Base-by-base conservation (phyloP, 1,140 invertebrate species). In the Brachionus manjavacas region DNA sequence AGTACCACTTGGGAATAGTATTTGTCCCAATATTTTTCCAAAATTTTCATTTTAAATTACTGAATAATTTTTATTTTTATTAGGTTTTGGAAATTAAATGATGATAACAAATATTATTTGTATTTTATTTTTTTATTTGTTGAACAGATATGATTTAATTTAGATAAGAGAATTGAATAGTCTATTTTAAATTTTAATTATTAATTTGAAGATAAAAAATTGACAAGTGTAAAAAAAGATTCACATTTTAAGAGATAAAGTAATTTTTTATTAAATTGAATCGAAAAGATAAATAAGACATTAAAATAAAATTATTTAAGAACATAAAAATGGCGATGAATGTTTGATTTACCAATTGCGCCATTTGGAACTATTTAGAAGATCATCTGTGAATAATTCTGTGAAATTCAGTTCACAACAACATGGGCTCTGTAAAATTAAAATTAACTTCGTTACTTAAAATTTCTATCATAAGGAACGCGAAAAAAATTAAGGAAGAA, bases 1-100 rank as follows among this genome's bases (percentile, higher is more conserved):
- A 72, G 35, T 8, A 72, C 68, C n/a, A 72, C n/a, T 72, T 72
- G 68, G 9, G 16, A n/a, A 16, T 72, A 72, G 39, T 72, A 72
- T 72, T 72, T 72, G 16, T 72, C 68, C 68, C 68, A 72, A 9
- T 41, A 41, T n/a, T 39, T 39, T 41, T 72, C 68, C 39, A 72
- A 72, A 20, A 72, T 72, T 8, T 31, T 68, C 16, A 39, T 72
- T 72, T 72, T 72, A 41, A 72, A 20, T 60, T 60, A n/a, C 43
- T 14, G 11, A 12, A 12, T 46, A 14, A 46, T 60, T 60, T 20
- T 20, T 60, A 23, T 20, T 23, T 60, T 60, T 8, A 8, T 60
- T 60, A 60, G 16, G 52, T n/a, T 60, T 60, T 60, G 14, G 16
- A 49, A 49, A 49, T 7, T 20, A 55, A 55, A 60, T 25, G 9